A percentile compares a stretch with the other conserved stretches of the same genome.
Conservation (phyloP, 2,888 invertebrate species). For the Athalia rosae region DNA sequence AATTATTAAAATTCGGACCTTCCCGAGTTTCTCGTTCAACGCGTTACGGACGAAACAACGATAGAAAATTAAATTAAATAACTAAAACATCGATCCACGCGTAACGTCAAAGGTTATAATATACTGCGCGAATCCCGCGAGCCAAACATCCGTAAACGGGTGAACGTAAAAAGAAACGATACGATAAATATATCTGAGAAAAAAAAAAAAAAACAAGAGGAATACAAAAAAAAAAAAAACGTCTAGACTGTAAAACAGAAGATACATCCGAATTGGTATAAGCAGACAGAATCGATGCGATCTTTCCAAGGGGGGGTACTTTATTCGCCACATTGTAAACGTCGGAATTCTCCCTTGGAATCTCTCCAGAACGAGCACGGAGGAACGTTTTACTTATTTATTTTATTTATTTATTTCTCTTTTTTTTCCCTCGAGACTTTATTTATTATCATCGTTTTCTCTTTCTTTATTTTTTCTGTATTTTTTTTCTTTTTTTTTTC, state of each 20-base stretch:
- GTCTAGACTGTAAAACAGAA: not conserved
- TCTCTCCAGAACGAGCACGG: constrained; percentile 4
- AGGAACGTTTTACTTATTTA: no score
- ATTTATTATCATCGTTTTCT: not conserved
- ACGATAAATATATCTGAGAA: not conserved
- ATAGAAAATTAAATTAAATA: not conserved
- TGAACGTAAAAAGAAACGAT: not conserved
- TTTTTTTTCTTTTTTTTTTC: not conserved
- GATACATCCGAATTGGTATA: not conserved
- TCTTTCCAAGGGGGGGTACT: constrained; percentile 26
- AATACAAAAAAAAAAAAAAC: not conserved
- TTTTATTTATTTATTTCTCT: no score
- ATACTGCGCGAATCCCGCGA: no score
- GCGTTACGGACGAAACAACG: not conserved
- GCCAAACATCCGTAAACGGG: not conserved
- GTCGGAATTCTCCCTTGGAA: constrained; percentile 19
- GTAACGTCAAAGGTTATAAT: no score
- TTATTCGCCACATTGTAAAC: constrained; percentile 36
- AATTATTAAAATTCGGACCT: constrained; percentile 36
- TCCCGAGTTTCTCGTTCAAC: not conserved
- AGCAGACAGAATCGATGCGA: constrained; percentile 29
- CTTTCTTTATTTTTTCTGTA: not conserved
- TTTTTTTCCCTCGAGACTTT: not conserved
- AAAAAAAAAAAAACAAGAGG: not conserved
- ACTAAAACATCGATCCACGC: not conserved